Percentiles rank a stretch among this genome's conserved stretches.
Evolutionary conservation across 2,797 vertebrate species (phyloP).

Genomic region (Okamejei kenojei): DNA sequence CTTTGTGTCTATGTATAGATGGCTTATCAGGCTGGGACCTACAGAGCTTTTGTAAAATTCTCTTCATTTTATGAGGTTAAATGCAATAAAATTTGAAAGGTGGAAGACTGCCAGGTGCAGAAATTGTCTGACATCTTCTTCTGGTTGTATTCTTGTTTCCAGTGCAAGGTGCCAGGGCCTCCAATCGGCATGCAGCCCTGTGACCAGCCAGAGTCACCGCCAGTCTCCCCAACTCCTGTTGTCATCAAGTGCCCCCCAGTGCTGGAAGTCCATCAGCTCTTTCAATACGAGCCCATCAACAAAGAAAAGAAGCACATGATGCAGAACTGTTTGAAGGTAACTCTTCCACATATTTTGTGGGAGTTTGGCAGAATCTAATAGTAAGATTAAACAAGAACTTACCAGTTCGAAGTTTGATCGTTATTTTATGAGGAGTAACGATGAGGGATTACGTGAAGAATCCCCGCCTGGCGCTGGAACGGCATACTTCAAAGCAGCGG

Average conservation of each 20-base stretch:
- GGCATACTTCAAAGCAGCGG: no score
- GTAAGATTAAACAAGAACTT: no score
- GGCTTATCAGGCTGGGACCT: background rate
- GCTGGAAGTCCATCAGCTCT: constrained; percentile 73
- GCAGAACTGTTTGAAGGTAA: constrained; percentile 73
- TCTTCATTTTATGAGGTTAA: background rate
- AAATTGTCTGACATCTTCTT: background rate
- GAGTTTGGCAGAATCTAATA: background rate
- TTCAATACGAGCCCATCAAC: constrained; percentile 61
- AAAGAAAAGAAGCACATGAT: constrained; percentile 54
- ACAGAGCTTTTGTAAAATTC: background rate
- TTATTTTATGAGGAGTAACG: no score
- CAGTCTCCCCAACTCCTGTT: constrained; percentile 29
- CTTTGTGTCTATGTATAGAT: no score
- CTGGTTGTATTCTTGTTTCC: constrained; percentile 36
- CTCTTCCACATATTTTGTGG: background rate
- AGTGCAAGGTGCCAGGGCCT: constrained; percentile 59
- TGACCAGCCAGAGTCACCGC: constrained; percentile 48
- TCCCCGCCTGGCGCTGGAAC: no score
- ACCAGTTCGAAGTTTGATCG: no score
- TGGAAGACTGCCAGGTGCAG: background rate
- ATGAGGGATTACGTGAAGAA: no score
- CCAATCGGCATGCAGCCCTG: constrained; percentile 53
- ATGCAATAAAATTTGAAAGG: background rate
- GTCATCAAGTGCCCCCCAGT: constrained; percentile 65